Percentiles rank a stretch among this genome's conserved stretches.
These are phyloP conservation scores for Podabrus alpinus DNA, from an alignment of 2,888 invertebrate species.

Conservation along the genomic window DNA sequence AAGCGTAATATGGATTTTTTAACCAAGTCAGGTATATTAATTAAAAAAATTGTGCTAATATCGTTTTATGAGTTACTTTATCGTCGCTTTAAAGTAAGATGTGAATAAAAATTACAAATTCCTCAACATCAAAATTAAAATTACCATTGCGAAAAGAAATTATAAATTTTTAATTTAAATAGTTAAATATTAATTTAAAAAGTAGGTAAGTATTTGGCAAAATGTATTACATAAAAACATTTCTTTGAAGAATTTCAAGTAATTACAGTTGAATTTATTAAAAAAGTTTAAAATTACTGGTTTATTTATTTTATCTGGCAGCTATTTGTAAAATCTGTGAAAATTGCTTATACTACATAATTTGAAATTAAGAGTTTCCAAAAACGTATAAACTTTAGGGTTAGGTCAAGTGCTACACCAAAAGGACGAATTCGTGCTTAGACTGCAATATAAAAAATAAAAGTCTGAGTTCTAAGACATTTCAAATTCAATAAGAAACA, in stretches of 20 bases:
- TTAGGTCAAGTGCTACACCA: neutral
- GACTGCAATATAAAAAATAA: conserved; percentile 5
- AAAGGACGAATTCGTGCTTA: neutral
- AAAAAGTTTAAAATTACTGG: no score
- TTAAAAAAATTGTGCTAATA: neutral
- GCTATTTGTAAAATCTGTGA: neutral
- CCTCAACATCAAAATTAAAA: no score
- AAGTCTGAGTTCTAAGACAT: neutral
- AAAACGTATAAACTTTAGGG: neutral
- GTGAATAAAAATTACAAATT: neutral
- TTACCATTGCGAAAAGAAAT: no score
- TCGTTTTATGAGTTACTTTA: neutral
- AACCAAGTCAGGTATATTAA: neutral
- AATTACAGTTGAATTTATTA: no score
- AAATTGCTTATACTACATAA: neutral
- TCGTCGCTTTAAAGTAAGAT: neutral
- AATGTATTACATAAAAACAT: neutral
- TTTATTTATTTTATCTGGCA: neutral
- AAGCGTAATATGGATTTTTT: neutral
- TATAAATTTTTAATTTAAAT: neutral
- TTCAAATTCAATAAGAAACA: conserved; percentile 15
- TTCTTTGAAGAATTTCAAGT: neutral
- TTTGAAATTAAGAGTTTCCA: neutral
- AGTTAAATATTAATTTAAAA: neutral
- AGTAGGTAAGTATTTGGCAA: neutral